Evolutionary conservation across 1,140 invertebrate species (phyloP).

Genomic region (Battus philenor): DNA sequence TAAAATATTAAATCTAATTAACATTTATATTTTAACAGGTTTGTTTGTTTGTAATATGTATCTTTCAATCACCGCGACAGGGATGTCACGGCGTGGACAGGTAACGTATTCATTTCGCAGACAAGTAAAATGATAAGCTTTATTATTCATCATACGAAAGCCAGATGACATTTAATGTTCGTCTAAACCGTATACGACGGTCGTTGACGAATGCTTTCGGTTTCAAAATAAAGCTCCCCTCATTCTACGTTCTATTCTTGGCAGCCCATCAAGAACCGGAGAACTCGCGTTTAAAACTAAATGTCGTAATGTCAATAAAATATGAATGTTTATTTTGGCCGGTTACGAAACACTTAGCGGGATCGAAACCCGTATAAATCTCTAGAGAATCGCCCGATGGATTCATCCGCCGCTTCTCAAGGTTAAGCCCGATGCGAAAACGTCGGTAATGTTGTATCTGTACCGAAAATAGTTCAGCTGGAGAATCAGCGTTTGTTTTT

Average conservation of each 20-base stretch:
- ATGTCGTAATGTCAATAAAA: slow-evolving; percentile 72
- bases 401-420: slow-evolving; percentile 44
- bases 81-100: too few species aligned
- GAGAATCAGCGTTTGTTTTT: slow-evolving; percentile 27
- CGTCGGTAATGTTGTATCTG: slow-evolving; percentile 50
- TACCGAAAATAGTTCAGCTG: slow-evolving; percentile 50
- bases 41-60: too few species aligned
- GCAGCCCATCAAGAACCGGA: slow-evolving; percentile 32
- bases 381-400: slow-evolving; percentile 52
- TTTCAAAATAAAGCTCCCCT: slow-evolving; percentile 62
- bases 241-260: slow-evolving; percentile 59
- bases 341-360: slow-evolving; percentile 64
- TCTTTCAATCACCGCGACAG: too few species aligned
- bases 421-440: slow-evolving; percentile 46
- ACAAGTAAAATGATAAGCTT: background rate
- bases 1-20: too few species aligned
- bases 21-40: too few species aligned
- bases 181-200: slow-evolving; percentile 19
- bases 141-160: slow-evolving; percentile 1
- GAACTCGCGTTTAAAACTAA: slow-evolving; percentile 39
- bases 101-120: slow-evolving; percentile 2
- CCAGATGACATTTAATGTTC: slow-evolving; percentile 7
- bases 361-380: slow-evolving; percentile 51
- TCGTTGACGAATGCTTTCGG: slow-evolving; percentile 37
- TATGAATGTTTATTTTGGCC: slow-evolving; percentile 68